Percentiles rank a stretch among this genome's conserved stretches.
Evolutionary conservation across 2,888 invertebrate species (phyloP).

Genomic region (Eugnorisma glareosa): DNA sequence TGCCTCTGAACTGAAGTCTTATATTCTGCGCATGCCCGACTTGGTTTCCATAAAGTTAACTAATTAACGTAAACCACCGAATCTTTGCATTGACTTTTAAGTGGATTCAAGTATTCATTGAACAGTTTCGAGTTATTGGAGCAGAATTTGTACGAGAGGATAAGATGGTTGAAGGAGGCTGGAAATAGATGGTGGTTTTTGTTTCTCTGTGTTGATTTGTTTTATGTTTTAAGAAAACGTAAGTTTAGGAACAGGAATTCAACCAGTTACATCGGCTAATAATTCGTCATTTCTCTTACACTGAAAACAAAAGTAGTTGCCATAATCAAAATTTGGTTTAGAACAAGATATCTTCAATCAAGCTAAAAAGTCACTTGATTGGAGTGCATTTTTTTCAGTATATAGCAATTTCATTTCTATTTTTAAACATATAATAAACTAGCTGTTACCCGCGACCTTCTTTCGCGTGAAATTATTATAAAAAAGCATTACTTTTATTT

Average conservation of each 20-base stretch:
- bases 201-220: neutral
- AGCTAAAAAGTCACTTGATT: no score
- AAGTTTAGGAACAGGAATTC: neutral
- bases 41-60: slow-evolving; percentile 45
- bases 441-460: no score
- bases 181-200: neutral
- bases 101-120: slow-evolving; percentile 56
- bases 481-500: no score
- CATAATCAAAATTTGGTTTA: no score
- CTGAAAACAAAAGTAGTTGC: no score
- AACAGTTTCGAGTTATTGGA: slow-evolving; percentile 36
- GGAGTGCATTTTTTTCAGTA: no score
- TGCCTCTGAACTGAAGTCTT: neutral
- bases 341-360: no score
- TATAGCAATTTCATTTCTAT: no score
- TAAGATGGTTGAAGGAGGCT: neutral
- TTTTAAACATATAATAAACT: no score
- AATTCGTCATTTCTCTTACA: no score
- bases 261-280: neutral
- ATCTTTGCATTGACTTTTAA: slow-evolving; percentile 58
- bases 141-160: slow-evolving; percentile 17
- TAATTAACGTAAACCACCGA: slow-evolving; percentile 52
- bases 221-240: neutral
- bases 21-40: slow-evolving; percentile 37
- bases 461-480: no score